Evolutionary conservation across 2,888 invertebrate species (phyloP).

Genomic region (Caenorhabditis plicata): DNA sequence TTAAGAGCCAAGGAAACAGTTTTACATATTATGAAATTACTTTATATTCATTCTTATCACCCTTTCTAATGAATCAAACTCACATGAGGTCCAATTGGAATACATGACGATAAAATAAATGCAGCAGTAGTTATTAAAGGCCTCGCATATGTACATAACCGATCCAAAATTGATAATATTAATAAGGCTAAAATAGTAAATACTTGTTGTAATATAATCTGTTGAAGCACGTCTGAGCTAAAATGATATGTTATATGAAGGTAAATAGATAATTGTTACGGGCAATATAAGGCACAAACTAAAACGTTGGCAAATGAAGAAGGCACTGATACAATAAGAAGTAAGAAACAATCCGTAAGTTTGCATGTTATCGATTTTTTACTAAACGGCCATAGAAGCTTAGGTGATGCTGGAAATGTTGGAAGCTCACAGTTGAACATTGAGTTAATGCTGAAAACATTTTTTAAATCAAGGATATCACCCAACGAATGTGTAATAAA

Average conservation of each 20-base stretch:
- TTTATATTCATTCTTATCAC: too few species aligned
- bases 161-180: slow-evolving; percentile 49
- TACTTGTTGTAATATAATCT: slow-evolving; percentile 53
- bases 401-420: slow-evolving; percentile 54
- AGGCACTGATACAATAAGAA: slow-evolving; percentile 54
- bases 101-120: slow-evolving; percentile 74
- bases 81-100: slow-evolving; percentile 64
- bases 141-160: slow-evolving; percentile 66
- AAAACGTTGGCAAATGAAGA: slow-evolving; percentile 55
- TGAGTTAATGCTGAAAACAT: slow-evolving; percentile 49
- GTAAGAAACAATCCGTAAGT: slow-evolving; percentile 55
- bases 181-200: slow-evolving; percentile 49
- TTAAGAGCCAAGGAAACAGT: too few species aligned
- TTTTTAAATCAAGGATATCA: neutral
- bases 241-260: slow-evolving; percentile 4
- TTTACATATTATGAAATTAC: too few species aligned
- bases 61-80: too few species aligned
- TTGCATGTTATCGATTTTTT: slow-evolving; percentile 48
- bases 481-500: neutral
- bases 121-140: slow-evolving; percentile 80
- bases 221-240: slow-evolving; percentile 53
- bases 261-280: slow-evolving; percentile 27
- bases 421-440: slow-evolving; percentile 60
- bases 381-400: slow-evolving; percentile 59
- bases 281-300: slow-evolving; percentile 51